Evolutionary conservation across 2,113 vertebrate species (phyloP).

Genomic region (Hystrix brachyura): DNA sequence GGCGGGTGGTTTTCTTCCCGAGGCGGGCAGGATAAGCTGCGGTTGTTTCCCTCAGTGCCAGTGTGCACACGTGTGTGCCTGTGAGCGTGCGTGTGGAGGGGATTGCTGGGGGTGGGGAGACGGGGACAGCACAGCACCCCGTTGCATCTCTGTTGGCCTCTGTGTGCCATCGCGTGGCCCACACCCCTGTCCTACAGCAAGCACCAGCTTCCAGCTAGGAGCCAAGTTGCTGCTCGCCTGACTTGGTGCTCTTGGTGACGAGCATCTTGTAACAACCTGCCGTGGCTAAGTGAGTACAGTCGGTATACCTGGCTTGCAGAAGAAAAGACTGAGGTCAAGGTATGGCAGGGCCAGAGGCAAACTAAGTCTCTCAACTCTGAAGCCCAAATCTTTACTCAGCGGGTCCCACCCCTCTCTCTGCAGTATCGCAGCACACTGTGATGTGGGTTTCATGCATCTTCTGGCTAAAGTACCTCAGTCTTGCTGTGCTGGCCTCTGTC

Average conservation of each 20-base stretch:
- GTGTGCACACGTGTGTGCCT: too few species aligned
- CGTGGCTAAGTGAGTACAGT: background rate
- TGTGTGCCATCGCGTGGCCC: background rate
- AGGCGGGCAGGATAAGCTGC: background rate
- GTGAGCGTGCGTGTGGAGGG: fast-evolving
- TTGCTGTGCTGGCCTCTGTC: background rate
- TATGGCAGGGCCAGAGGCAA: background rate
- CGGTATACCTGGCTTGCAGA: background rate
- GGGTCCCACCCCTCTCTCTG: background rate
- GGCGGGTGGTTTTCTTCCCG: background rate
- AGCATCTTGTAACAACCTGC: background rate
- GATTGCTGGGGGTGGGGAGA: fast-evolving
- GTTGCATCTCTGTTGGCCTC: background rate
- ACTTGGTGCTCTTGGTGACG: background rate
- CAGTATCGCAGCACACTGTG: background rate
- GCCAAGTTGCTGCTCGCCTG: background rate
- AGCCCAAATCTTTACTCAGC: background rate
- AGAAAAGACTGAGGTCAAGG: background rate
- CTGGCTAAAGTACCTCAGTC: background rate
- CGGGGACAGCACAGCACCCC: background rate
- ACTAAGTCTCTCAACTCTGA: background rate
- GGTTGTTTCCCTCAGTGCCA: background rate
- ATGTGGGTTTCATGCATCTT: background rate
- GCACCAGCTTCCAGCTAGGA: background rate
- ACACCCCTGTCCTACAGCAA: background rate